phyloP scores from a whole-genome alignment of 2,113 vertebrate genomes.

The Brienomyrus longianalis region DNA sequence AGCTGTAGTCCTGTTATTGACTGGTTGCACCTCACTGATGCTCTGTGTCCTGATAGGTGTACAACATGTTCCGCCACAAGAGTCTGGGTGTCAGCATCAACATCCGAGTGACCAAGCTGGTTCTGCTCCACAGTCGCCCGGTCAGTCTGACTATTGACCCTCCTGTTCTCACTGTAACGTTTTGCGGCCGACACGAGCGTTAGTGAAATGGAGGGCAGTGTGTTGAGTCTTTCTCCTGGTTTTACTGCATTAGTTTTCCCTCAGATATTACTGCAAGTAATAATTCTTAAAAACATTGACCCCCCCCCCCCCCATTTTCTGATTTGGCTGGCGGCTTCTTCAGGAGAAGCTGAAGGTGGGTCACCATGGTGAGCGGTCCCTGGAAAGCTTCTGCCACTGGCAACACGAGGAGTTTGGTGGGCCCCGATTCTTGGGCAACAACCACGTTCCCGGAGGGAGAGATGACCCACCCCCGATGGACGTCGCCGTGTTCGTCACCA shows the following conservation, averaged over 20 bases:
- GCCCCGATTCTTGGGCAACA: constrained; percentile 76
- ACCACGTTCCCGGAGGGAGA: constrained; percentile 78
- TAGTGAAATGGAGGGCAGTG: neutral
- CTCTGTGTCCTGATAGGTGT: constrained; percentile 65
- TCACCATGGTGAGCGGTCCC: constrained; percentile 84
- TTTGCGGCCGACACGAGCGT: neutral
- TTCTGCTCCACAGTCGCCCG: constrained; percentile 81
- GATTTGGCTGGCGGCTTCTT: neutral
- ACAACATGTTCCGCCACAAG: constrained; percentile 94
- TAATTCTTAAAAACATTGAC: neutral
- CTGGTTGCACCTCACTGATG: neutral
- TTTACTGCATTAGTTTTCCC: neutral
- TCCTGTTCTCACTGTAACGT: neutral
- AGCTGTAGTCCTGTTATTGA: neutral
- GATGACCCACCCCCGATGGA: constrained; percentile 80
- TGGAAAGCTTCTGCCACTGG: constrained; percentile 97
- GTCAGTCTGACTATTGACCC: constrained; percentile 62
- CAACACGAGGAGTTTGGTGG: constrained; percentile 86
- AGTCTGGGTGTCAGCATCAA: constrained; percentile 83
- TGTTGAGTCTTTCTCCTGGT: neutral
- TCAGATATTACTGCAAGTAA: neutral
- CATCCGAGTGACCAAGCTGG: constrained; percentile 84
- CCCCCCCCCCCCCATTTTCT: neutral
- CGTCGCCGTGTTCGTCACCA: constrained; percentile 88
- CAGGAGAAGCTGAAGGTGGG: constrained; percentile 82